Evolutionary conservation across 1,140 invertebrate genomes (phyloP).

Genomic region (Oedothorax gibbosus): DNA sequence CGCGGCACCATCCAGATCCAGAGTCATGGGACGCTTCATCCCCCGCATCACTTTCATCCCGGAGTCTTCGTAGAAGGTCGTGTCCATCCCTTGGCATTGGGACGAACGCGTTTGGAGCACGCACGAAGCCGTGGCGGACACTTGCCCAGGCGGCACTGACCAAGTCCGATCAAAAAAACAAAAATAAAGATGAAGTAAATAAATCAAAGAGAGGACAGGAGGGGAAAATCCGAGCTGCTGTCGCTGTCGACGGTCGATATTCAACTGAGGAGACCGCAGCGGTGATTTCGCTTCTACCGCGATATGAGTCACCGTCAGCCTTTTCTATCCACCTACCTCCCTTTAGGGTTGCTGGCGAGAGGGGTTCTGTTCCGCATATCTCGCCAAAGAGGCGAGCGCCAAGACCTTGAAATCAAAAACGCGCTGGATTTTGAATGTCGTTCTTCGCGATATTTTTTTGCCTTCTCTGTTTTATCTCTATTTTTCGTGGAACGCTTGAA

Average conservation of each 20-base stretch:
- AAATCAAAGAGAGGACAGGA: background rate
- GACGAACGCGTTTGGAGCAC: conserved; percentile 29
- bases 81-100: conserved; percentile 71
- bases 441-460: too few species aligned
- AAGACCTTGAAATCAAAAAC: conserved; percentile 22
- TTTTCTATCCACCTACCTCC: conserved; percentile 54
- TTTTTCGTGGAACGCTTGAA: too few species aligned
- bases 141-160: conserved; percentile 13
- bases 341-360: conserved; percentile 35
- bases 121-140: conserved; percentile 33
- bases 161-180: background rate
- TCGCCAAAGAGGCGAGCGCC: conserved; percentile 31
- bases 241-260: background rate
- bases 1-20: conserved; percentile 77
- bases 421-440: background rate
- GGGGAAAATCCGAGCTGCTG: background rate
- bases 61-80: conserved; percentile 75
- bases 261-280: conserved; percentile 2
- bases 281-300: conserved; percentile 19
- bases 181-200: background rate
- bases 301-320: conserved; percentile 57
- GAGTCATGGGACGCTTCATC: conserved; percentile 76
- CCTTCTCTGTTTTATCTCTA: too few species aligned
- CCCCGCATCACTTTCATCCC: conserved; percentile 54
- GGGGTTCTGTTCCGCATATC: background rate